These are phyloP conservation scores for Oceanodroma tethys DNA, from an alignment of 2,113 vertebrate genomes.

Conservation along the genomic window DNA sequence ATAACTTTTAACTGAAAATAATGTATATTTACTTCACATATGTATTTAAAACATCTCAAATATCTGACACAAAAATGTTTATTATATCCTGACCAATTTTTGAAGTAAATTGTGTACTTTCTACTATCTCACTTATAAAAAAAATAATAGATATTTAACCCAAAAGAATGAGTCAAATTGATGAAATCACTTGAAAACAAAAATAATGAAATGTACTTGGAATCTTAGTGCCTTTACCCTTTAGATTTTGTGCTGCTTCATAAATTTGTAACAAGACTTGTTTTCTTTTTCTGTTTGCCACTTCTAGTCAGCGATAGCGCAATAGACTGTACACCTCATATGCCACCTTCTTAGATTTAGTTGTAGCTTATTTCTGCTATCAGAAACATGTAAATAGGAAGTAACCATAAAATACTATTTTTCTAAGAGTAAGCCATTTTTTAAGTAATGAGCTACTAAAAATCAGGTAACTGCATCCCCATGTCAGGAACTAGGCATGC, in stretches of 20 bases:
- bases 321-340: not conserved
- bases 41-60: conserved; percentile 27
- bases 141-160: conserved; percentile 6
- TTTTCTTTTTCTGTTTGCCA: not conserved
- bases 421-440: not conserved
- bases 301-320: conserved; percentile 44
- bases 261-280: not conserved
- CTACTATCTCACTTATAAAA: not conserved
- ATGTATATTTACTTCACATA: not conserved
- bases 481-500: not conserved
- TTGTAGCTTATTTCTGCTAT: conserved; percentile 34
- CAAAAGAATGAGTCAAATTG: not conserved
- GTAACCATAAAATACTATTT: conserved; percentile 66
- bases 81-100: not conserved
- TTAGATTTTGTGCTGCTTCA: not conserved
- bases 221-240: not conserved
- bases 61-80: not conserved
- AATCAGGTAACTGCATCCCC: not conserved
- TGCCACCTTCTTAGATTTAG: not conserved
- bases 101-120: not conserved
- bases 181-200: not conserved
- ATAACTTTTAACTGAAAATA: not conserved
- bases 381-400: conserved; percentile 63
- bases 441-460: not conserved
- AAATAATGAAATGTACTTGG: not conserved